Evolutionary conservation across 1,140 invertebrate genomes (phyloP), one percentile per base, ranked within the genome.

Genomic region (Zophobas atratus): DNA sequence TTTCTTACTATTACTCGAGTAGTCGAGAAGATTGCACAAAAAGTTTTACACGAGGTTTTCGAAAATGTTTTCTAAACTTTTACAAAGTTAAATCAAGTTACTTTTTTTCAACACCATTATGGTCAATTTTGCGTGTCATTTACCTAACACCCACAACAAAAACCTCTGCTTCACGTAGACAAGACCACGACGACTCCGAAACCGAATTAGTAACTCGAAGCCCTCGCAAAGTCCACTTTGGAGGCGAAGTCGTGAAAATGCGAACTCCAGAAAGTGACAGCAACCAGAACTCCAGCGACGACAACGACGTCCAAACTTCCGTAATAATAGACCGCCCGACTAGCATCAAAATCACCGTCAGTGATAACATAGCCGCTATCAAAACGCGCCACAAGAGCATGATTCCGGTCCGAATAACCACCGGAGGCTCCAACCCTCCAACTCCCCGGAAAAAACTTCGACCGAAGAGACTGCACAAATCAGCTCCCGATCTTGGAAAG

Each of bases 191-290:
- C 41, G 84, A 89, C 56, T 89, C 87, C 2, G 90, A 90, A 49
- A 85, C 85, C 81, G 84, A 80, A 72, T 56, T 76, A 34, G 78
- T 77, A 82, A 76, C 76, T 20, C 79, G 86, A 33, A 87, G 87
- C 0, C 85, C 88, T 0, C 90, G 91, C 83, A 90, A 93, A 81
- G 94, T 96, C 0, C 90, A 93, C 38, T 96, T 96, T 82, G 94
- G 94, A 0, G 94, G 94, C 4, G 94, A 95, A 87, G 90, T 94
- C 57, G 91, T 95, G 0, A 95, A 95, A 87, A 89, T 96, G 82
- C 88, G 94, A 63, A 96, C 94, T 6, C 94, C 94, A 0, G 94
- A 96, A 79, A 94, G 93, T 82, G 94, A 95, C 80, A 88, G 85
- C 6, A 91, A 88, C 81, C 82, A 89, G 60, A 82, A 88, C 20